Evolutionary conservation across 1,140 invertebrate species (phyloP).

Genomic region (Oncopodura yosiiana): DNA sequence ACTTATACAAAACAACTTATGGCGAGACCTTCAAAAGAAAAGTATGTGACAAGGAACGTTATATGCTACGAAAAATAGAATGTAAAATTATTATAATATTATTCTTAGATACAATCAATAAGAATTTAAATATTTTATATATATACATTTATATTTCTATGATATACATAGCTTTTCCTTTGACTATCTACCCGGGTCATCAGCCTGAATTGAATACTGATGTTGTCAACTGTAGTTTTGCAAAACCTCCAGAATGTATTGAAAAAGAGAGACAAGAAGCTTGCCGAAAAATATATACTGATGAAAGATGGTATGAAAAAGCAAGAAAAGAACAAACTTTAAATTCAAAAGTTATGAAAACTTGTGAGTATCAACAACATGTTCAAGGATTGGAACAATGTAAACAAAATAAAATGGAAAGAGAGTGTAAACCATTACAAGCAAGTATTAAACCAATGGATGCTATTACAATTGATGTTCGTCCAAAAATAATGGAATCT

Average conservation of each 20-base stretch:
- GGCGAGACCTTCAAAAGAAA: constrained; percentile 9
- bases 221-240: constrained; percentile 3
- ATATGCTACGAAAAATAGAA: constrained; percentile 10
- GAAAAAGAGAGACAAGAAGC: background rate
- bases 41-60: constrained; percentile 11
- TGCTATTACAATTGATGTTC: no score
- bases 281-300: background rate
- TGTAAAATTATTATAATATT: constrained; percentile 4
- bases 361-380: no score
- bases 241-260: background rate
- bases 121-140: background rate
- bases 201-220: constrained; percentile 21
- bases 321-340: no score
- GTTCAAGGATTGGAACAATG: no score
- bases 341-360: no score
- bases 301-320: background rate
- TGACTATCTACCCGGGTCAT: constrained; percentile 13
- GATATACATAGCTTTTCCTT: constrained; percentile 8
- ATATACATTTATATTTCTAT: background rate
- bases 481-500: no score
- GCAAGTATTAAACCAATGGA: no score
- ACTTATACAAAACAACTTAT: constrained; percentile 16
- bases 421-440: no score
- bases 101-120: background rate
- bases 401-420: no score